Evolutionary conservation across 2,888 invertebrate genomes (phyloP).

Genomic region (Yponomeuta plumbellus): DNA sequence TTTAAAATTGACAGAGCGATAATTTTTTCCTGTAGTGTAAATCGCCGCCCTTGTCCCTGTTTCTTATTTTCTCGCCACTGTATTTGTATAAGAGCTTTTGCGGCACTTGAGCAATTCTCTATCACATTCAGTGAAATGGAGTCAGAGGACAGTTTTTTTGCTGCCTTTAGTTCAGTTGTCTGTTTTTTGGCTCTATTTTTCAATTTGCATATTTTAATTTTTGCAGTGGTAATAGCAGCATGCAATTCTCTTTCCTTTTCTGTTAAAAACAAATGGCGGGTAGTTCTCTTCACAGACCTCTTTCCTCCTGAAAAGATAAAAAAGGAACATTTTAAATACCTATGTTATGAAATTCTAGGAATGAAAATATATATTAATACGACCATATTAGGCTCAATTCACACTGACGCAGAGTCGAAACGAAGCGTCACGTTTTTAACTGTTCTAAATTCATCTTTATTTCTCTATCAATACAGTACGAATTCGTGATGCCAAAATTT

Average conservation of each 20-base stretch:
- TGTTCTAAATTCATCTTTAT: too few species aligned
- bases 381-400: too few species aligned
- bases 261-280: background rate
- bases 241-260: background rate
- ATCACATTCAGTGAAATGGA: background rate
- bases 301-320: constrained; percentile 8
- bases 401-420: too few species aligned
- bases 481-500: too few species aligned
- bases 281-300: background rate
- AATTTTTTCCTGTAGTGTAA: constrained; percentile 10
- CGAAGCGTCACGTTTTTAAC: too few species aligned
- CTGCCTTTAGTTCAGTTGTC: background rate
- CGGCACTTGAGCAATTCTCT: background rate
- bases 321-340: background rate
- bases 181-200: constrained; percentile 5
- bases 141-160: background rate
- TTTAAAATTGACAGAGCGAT: constrained; percentile 8
- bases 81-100: background rate
- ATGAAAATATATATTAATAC: too few species aligned
- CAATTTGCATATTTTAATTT: constrained; percentile 7
- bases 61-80: constrained; percentile 7
- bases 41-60: constrained; percentile 4
- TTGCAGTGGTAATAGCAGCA: background rate
- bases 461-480: too few species aligned
- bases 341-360: background rate